These are phyloP conservation scores for Oncorhynchus kisutch DNA, from an alignment of 2,113 vertebrate genomes.

Conservation along the genomic window DNA sequence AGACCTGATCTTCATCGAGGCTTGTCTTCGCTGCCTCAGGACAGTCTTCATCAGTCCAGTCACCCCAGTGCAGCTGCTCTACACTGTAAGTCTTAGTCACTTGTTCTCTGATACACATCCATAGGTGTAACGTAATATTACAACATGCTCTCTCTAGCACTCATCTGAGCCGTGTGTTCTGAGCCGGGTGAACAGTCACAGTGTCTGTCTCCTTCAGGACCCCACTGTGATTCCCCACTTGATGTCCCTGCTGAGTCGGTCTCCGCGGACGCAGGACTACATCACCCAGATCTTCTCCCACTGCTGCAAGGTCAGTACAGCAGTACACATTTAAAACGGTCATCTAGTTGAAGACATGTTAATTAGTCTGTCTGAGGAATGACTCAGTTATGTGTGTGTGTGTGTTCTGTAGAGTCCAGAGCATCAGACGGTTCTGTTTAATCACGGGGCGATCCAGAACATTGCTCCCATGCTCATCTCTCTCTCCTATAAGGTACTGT, in stretches of 20 bases:
- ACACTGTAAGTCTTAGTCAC: conserved; percentile 81
- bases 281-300: conserved; percentile 99
- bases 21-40: conserved; percentile 93
- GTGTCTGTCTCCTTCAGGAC: conserved; percentile 73
- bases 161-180: no score
- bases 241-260: conserved; percentile 92
- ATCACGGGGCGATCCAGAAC: conserved; percentile 94
- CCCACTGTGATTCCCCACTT: conserved; percentile 95
- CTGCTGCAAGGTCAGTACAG: conserved; percentile 94
- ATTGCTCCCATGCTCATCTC: conserved; percentile 92
- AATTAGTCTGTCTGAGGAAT: background rate
- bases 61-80: conserved; percentile 97
- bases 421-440: conserved; percentile 97
- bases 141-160: background rate
- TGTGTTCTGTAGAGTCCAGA: conserved; percentile 83
- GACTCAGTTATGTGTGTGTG: background rate
- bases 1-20: conserved; percentile 94
- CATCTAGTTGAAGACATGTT: background rate
- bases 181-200: no score
- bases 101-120: background rate
- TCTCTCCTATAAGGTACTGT: conserved; percentile 89
- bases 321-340: background rate
- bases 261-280: conserved; percentile 93
- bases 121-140: background rate
- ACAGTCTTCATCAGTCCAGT: conserved; percentile 97